Evolutionary conservation across 2,797 vertebrate species (phyloP).

Genomic region (Anas bahamensis): DNA sequence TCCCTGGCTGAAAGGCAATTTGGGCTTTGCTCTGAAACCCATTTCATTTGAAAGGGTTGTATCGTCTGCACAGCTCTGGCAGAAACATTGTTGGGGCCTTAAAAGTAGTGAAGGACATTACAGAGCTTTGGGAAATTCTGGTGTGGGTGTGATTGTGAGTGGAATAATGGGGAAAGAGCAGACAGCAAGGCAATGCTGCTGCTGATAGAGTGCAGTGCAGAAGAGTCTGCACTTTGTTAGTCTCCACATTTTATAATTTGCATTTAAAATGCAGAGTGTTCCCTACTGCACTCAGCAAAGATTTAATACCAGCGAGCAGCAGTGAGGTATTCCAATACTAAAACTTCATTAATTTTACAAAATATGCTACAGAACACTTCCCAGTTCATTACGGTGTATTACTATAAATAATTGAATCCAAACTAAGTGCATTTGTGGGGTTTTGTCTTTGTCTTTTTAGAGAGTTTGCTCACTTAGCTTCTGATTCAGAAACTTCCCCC

Average conservation of each 20-base stretch:
- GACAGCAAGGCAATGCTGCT: not conserved
- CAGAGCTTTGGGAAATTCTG: not conserved
- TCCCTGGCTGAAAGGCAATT: not conserved
- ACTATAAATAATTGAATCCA: conserved; percentile 67
- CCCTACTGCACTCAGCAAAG: conserved; percentile 26
- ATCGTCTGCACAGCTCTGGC: not conserved
- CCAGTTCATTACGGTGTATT: conserved; percentile 52
- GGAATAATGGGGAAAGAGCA: not conserved
- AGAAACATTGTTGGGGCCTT: not conserved
- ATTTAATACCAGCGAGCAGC: conserved; percentile 45
- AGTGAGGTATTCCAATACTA: conserved; percentile 18
- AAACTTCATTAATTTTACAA: conserved; percentile 74
- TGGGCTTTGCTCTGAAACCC: not conserved
- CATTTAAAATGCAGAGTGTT: conserved; percentile 42
- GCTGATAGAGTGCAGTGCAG: not conserved
- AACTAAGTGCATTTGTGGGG: conserved; percentile 39
- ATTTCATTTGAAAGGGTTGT: not conserved
- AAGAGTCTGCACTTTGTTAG: not conserved
- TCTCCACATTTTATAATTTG: conserved; percentile 45
- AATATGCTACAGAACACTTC: conserved; percentile 16
- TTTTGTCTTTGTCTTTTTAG: conserved; percentile 22
- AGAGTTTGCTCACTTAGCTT: conserved; percentile 17
- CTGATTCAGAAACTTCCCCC: conserved; percentile 1
- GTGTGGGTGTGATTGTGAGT: not conserved
- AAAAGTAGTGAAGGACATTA: not conserved